Percentiles rank a stretch among this genome's conserved stretches.
Evolutionary conservation across 2,113 vertebrate genomes (phyloP).

Genomic region (Apeltes quadracus): DNA sequence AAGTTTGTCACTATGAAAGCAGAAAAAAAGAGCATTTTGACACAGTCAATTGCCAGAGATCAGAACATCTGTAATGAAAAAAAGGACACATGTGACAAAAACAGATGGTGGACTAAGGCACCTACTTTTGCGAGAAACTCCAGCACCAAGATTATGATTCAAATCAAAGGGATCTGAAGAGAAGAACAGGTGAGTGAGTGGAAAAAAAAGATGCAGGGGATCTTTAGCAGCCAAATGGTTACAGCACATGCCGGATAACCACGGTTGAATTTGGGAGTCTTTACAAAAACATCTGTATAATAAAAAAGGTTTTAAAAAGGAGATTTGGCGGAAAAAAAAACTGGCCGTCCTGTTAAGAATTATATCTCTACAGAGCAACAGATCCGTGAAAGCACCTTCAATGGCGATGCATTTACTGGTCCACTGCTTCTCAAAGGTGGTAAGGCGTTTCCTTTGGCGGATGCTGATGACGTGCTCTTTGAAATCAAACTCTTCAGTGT

Average conservation of each 20-base stretch:
- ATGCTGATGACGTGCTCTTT: constrained; percentile 99
- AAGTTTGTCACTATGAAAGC: constrained; percentile 94
- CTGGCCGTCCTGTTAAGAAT: background rate
- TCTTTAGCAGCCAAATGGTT: background rate
- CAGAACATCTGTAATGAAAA: background rate
- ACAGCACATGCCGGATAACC: background rate
- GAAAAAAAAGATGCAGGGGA: background rate
- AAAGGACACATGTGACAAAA: background rate
- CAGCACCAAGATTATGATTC: constrained; percentile 98
- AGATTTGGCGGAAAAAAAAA: background rate
- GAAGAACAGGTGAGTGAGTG: constrained; percentile 17
- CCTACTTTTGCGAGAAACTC: constrained; percentile 99
- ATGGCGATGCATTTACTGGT: constrained; percentile 99
- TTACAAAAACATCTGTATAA: background rate
- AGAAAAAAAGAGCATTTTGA: background rate
- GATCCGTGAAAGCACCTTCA: constrained; percentile 83
- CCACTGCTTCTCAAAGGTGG: constrained; percentile 99
- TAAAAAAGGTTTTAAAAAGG: background rate
- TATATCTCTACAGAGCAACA: background rate
- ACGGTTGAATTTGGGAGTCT: background rate
- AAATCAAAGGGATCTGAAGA: constrained; percentile 96
- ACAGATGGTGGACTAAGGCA: background rate
- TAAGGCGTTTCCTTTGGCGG: constrained; percentile 92
- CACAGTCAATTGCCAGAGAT: background rate
- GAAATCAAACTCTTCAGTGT: constrained; percentile 99